Evolutionary conservation across 2,113 vertebrate species (phyloP).

Genomic region (Bombycilla garrulus): DNA sequence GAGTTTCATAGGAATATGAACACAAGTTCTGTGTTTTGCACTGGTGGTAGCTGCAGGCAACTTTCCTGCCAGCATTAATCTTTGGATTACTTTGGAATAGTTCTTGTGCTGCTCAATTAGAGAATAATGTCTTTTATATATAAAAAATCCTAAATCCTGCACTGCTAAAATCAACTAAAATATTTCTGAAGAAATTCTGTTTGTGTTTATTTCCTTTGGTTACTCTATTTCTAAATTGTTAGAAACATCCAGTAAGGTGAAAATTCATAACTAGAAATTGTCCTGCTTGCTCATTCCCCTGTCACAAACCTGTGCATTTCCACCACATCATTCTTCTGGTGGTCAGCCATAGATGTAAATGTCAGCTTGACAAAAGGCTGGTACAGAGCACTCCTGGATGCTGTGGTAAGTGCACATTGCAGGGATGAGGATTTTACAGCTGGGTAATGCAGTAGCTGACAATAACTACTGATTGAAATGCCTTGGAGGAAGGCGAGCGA

Average conservation of each 20-base stretch:
- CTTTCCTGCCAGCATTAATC: background rate
- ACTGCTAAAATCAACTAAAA: background rate
- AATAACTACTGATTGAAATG: background rate
- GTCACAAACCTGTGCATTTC: background rate
- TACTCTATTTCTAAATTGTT: background rate
- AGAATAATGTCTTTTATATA: background rate
- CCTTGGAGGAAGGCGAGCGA: background rate
- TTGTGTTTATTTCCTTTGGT: background rate
- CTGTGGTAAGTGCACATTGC: fast-evolving
- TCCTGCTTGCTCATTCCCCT: background rate
- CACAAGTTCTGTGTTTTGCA: background rate
- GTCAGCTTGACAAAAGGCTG: background rate
- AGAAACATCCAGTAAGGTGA: background rate
- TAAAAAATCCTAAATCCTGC: background rate
- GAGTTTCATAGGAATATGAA: background rate
- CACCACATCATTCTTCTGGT: background rate
- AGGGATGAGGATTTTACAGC: background rate
- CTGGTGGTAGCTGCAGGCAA: background rate
- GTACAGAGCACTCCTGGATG: background rate
- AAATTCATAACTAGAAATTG: background rate
- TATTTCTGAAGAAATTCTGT: background rate
- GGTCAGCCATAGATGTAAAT: background rate
- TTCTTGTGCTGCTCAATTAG: background rate
- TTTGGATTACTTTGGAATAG: background rate
- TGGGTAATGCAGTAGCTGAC: background rate